Evolutionary conservation across 2,113 vertebrate genomes (phyloP), one percentile per base, ranked within the genome.

Genomic region (Phyllopteryx taeniolatus): DNA sequence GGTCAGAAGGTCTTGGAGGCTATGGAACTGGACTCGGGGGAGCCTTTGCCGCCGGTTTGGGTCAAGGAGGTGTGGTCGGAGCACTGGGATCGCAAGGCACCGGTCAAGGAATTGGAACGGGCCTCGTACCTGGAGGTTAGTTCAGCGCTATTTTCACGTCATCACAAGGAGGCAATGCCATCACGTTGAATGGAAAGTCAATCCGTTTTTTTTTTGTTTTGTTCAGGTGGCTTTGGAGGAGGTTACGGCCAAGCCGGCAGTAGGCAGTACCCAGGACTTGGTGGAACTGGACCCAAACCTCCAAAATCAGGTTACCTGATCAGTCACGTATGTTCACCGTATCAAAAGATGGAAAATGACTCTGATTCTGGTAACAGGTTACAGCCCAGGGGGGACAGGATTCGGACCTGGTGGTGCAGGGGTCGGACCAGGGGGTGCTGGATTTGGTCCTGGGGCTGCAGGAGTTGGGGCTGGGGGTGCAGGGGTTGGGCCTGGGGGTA

Each of bases 231-330:
- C 9, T 84, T 79, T 72, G 84, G 85, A 60, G 77, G 71, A 59
- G 82, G 85, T 73, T 79, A 78, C 75, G 88, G 89, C 68, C 82
- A 77, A 73, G 77, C 76, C 67, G 83, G 86, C 63, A 72, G 35
- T 74, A 77, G 74, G 66, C 85, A 80, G 61, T 87, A 86, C 60
- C 74, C 86, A 75, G 82, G 84, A 62, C 11, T 42, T 73, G 79
- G 81, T 69, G 72, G 80, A 67, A 77, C 67, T 70, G 87, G 75
- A 59, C 75, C 77, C 9, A 91, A 90, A 71, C 86, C 87, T 43
- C 83, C 88, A 14, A 91, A 91, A 88, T 83, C 85, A 72, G 86
- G 89, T 91, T 3, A 85, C 17, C n/a, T 66, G 9, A 17, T 67
- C 43, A 57, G 6, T 8, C 6, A 33, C 61, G 0, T 8, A 22